phyloP scores from a whole-genome alignment of 2,888 invertebrate species.

The Leucozona laternaria region DNA sequence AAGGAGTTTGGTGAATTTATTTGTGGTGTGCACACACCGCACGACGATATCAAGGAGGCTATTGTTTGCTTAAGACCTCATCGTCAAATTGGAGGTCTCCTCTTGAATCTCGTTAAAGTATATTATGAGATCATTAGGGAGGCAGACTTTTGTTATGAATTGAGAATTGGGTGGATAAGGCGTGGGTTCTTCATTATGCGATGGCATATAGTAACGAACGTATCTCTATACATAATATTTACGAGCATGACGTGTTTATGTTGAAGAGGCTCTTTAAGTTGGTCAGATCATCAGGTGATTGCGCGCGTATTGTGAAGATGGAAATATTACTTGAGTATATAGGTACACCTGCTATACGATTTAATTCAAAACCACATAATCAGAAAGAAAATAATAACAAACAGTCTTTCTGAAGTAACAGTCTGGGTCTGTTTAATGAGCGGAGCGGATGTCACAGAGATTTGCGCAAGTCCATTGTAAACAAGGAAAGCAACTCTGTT shows the following conservation, averaged over 20 bases:
- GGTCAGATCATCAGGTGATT: conserved; percentile 66
- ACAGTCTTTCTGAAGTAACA: neutral
- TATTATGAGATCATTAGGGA: conserved; percentile 75
- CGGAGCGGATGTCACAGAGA: too few relatives aligned
- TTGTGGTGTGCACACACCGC: conserved; percentile 41
- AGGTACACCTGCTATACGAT: conserved; percentile 61
- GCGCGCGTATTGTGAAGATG: conserved; percentile 45
- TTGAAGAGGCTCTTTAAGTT: conserved; percentile 43
- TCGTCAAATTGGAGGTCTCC: conserved; percentile 72
- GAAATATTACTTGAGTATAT: conserved; percentile 41
- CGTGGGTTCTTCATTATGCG: conserved; percentile 71
- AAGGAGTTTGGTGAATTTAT: conserved; percentile 33
- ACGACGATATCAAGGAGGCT: conserved; percentile 61
- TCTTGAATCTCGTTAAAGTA: conserved; percentile 74
- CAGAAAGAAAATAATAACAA: neutral
- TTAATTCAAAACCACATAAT: neutral
- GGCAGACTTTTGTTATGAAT: conserved; percentile 60
- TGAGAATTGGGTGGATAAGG: conserved; percentile 63
- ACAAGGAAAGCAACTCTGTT: too few relatives aligned
- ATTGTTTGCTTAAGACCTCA: conserved; percentile 73
- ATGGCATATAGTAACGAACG: conserved; percentile 20
- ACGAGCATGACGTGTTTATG: conserved; percentile 35
- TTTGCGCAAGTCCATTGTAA: too few relatives aligned
- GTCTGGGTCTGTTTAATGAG: neutral
- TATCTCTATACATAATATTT: neutral